Percentiles rank a stretch among this genome's conserved stretches.
These are phyloP conservation scores for Pandemis corylana DNA, from an alignment of 2,888 invertebrate species.

Conservation along the genomic window DNA sequence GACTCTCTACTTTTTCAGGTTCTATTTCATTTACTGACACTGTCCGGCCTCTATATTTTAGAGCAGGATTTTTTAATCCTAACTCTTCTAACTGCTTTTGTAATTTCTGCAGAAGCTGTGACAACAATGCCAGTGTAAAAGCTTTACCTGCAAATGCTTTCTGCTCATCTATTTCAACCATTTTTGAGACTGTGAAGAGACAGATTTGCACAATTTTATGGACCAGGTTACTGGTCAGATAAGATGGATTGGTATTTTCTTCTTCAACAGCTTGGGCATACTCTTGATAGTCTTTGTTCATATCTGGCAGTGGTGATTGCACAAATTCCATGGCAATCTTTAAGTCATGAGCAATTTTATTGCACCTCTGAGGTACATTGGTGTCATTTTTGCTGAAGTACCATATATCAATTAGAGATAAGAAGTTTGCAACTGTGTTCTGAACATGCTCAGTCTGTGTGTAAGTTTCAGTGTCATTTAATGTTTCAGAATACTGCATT, in stretches of 20 bases:
- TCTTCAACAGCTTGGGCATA: slow-evolving; percentile 78
- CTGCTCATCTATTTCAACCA: slow-evolving; percentile 89
- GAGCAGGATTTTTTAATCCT: slow-evolving; percentile 78
- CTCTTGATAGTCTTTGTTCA: slow-evolving; percentile 81
- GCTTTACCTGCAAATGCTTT: slow-evolving; percentile 93
- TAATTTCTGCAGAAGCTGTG: slow-evolving; percentile 87
- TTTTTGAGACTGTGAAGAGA: slow-evolving; percentile 91
- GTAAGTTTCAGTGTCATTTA: slow-evolving; percentile 76
- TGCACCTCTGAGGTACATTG: slow-evolving; percentile 88
- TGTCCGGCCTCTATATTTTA: slow-evolving; percentile 62
- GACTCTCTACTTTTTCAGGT: slow-evolving; percentile 47
- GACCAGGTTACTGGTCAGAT: slow-evolving; percentile 88
- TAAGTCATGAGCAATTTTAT: slow-evolving; percentile 88
- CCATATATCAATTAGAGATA: slow-evolving; percentile 86
- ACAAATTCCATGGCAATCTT: slow-evolving; percentile 88
- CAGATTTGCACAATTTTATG: slow-evolving; percentile 94
- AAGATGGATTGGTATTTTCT: slow-evolving; percentile 82
- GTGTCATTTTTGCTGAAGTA: slow-evolving; percentile 86
- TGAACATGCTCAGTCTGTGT: slow-evolving; percentile 81
- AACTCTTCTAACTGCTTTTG: slow-evolving; percentile 72
- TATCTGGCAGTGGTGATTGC: slow-evolving; percentile 78
- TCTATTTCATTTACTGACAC: slow-evolving; percentile 47
- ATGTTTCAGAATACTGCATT: slow-evolving; percentile 84
- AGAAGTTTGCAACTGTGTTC: slow-evolving; percentile 77
- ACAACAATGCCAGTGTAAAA: slow-evolving; percentile 92